A percentile compares a stretch with the other conserved stretches of the same genome.
Conservation (phyloP, 2,113 vertebrate species). For the Leptocoma aspasia region DNA sequence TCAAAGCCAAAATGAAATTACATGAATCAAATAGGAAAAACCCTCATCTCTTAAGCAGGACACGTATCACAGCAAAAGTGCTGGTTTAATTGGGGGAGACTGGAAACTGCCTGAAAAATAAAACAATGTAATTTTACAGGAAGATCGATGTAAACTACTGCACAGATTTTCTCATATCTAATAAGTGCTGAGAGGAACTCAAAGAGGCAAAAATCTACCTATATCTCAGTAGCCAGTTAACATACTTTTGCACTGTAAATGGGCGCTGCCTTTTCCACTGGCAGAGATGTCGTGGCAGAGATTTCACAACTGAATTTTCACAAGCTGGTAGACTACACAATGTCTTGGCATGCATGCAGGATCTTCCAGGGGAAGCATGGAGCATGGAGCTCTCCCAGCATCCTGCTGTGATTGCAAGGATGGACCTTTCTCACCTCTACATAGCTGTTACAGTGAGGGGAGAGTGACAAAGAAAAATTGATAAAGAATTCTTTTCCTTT, state of each 20-base stretch:
- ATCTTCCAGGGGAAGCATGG: not conserved
- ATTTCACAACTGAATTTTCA: not conserved
- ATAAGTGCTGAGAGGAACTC: not conserved
- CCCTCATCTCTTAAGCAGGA: not conserved
- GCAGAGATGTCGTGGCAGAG: not conserved
- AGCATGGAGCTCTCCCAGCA: not conserved
- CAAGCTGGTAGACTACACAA: not conserved
- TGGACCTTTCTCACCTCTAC: not conserved
- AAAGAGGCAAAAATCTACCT: not conserved
- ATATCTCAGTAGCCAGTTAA: not conserved
- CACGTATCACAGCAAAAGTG: not conserved
- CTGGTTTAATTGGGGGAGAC: not conserved
- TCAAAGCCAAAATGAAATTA: not conserved
- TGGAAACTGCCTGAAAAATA: not conserved
- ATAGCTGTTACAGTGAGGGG: not conserved
- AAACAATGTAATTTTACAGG: not conserved
- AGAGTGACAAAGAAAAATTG: not conserved
- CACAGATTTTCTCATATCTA: not conserved
- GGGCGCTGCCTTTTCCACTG: not conserved
- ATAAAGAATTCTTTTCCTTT: not conserved
- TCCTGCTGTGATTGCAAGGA: not conserved
- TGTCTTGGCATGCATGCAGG: not conserved
- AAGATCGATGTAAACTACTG: not conserved
- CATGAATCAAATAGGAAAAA: not conserved
- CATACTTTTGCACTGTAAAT: not conserved